Evolutionary conservation across 2,888 invertebrate genomes (phyloP).

Genomic region (Protonemura montana): DNA sequence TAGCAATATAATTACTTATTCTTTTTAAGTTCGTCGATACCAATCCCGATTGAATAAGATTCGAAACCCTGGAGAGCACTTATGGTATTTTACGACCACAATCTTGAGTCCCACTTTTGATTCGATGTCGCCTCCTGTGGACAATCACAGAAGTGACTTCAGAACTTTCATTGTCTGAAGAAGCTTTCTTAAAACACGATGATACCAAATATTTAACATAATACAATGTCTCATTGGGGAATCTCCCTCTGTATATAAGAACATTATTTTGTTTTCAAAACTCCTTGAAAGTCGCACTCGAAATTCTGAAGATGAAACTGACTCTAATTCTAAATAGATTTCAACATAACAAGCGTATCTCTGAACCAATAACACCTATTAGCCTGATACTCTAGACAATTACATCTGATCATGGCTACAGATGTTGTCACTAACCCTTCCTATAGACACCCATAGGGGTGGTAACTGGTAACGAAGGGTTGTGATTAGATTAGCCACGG

Average conservation of each 20-base stretch:
- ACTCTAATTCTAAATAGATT: conserved; percentile 7
- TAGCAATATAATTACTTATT: too few relatives aligned
- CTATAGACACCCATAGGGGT: conserved; percentile 13
- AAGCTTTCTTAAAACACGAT: background rate
- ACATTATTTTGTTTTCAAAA: background rate
- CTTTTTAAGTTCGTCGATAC: too few relatives aligned
- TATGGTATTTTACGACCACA: background rate
- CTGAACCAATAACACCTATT: background rate
- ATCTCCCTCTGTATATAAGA: background rate
- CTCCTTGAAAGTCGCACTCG: background rate
- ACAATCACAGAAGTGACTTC: background rate
- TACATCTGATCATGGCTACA: conserved; percentile 25
- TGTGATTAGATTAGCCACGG: conserved; percentile 28
- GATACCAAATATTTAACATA: background rate
- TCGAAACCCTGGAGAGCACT: background rate
- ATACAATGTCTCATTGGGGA: background rate
- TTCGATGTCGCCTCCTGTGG: background rate
- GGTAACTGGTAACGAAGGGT: conserved; percentile 36
- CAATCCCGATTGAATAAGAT: background rate
- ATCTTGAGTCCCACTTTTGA: background rate
- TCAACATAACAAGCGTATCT: background rate
- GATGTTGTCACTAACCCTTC: conserved; percentile 41
- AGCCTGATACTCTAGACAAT: background rate
- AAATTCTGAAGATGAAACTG: background rate
- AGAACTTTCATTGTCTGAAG: background rate